phyloP scores from a whole-genome alignment of 2,888 invertebrate genomes.

The Melieria omissa region DNA sequence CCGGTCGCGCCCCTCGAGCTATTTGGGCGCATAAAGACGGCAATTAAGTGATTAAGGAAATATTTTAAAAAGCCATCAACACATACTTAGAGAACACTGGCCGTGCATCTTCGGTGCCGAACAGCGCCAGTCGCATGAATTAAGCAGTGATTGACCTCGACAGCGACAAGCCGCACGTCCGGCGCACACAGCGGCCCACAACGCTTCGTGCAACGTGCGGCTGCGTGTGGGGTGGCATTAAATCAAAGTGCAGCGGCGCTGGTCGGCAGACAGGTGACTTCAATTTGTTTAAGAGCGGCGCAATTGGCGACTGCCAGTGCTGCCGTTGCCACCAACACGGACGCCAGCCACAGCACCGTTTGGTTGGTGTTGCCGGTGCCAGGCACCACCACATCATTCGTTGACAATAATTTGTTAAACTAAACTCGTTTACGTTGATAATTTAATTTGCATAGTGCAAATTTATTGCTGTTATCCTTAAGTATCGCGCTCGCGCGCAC shows the following conservation, averaged over 20 bases:
- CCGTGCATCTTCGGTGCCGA: too few relatives aligned
- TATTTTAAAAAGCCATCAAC: slow-evolving; percentile 8
- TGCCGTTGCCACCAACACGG: slow-evolving; percentile 10
- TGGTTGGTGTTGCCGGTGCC: not conserved
- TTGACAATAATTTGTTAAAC: slow-evolving; percentile 60
- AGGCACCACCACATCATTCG: slow-evolving; percentile 35
- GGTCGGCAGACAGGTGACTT: too few relatives aligned
- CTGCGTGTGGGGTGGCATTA: too few relatives aligned
- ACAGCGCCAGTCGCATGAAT: too few relatives aligned
- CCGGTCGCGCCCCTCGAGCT: too few relatives aligned
- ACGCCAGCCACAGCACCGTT: not conserved
- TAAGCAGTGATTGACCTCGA: too few relatives aligned
- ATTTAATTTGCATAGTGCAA: slow-evolving; percentile 63
- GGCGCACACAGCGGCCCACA: too few relatives aligned
- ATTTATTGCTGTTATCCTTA: slow-evolving; percentile 52
- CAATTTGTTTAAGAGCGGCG: too few relatives aligned
- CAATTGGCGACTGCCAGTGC: slow-evolving; percentile 5
- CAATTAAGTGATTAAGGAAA: slow-evolving; percentile 8
- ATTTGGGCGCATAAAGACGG: not conserved
- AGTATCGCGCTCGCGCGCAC: slow-evolving; percentile 11
- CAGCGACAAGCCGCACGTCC: too few relatives aligned
- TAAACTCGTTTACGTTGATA: slow-evolving; percentile 52
- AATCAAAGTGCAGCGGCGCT: too few relatives aligned
- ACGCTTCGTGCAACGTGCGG: too few relatives aligned
- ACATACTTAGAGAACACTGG: not conserved